These are phyloP conservation scores for Rattus rattus DNA, from an alignment of 2,113 vertebrate genomes.

Conservation along the genomic window DNA sequence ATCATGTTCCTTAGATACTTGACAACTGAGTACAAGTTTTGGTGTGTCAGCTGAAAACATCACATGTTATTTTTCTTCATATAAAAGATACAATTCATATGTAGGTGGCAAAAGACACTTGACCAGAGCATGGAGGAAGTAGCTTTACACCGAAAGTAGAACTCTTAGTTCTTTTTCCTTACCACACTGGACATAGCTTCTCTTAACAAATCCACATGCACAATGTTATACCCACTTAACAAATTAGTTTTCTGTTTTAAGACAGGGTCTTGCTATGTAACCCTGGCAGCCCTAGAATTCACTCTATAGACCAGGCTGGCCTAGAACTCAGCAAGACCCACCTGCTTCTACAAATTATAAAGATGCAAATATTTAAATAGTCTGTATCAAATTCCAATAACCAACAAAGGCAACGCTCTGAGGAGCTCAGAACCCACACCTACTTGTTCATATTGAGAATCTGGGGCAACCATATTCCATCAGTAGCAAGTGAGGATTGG, in stretches of 20 bases:
- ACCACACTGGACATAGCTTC: fast-evolving
- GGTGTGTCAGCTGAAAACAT: background rate
- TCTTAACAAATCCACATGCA: background rate
- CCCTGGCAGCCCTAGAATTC: background rate
- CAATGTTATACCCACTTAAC: background rate
- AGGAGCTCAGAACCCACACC: background rate
- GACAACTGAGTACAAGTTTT: background rate
- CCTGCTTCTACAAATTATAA: too few relatives aligned
- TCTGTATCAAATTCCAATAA: background rate
- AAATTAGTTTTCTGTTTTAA: background rate
- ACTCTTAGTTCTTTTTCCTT: background rate
- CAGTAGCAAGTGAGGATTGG: background rate
- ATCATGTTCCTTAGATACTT: background rate
- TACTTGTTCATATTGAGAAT: too few relatives aligned
- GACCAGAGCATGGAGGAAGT: background rate
- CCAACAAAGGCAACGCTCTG: background rate
- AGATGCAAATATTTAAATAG: too few relatives aligned
- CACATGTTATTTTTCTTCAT: background rate
- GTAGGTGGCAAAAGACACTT: background rate
- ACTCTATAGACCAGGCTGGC: background rate
- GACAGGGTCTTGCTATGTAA: background rate
- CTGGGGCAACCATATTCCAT: background rate
- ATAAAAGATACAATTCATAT: too few relatives aligned
- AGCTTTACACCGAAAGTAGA: background rate
- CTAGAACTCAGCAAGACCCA: background rate